Conservation (phyloP, 2,113 vertebrate genomes). For the Microcebus ravelobensis region DNA sequence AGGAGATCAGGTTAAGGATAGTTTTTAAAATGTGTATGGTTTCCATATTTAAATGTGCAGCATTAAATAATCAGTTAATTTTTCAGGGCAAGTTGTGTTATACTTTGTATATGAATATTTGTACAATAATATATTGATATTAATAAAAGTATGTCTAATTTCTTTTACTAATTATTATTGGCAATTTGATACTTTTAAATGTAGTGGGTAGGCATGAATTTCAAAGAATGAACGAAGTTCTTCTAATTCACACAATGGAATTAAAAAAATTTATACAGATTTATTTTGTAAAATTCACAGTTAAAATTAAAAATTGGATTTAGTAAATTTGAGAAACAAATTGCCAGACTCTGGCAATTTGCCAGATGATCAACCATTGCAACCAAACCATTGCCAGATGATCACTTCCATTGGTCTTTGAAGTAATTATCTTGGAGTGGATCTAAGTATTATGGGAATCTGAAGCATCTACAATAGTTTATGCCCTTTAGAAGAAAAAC, state of each 20-base stretch:
- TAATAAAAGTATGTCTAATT: neutral
- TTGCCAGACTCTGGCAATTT: neutral
- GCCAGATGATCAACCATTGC: no score
- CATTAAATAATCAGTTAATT: slow-evolving; percentile 43
- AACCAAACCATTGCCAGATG: neutral
- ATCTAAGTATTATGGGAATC: neutral
- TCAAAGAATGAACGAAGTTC: neutral
- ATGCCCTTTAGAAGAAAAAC: neutral
- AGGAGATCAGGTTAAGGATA: slow-evolving; percentile 26
- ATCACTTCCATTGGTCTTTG: neutral
- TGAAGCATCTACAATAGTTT: neutral
- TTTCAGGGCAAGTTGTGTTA: slow-evolving; percentile 17
- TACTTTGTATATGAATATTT: slow-evolving; percentile 30
- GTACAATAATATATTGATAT: neutral
- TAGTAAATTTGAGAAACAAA: neutral
- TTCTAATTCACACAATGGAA: neutral
- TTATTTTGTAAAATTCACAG: neutral
- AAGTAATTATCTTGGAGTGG: neutral
- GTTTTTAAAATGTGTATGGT: neutral
- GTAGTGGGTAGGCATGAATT: neutral
- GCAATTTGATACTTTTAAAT: slow-evolving; percentile 39
- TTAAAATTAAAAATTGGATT: neutral
- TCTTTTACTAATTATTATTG: slow-evolving; percentile 23
- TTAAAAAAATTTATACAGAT: neutral
- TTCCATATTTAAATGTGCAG: slow-evolving; percentile 51